These are phyloP conservation scores for Bombus soroeensis DNA, from an alignment of 1,140 invertebrate species.

Conservation along the genomic window DNA sequence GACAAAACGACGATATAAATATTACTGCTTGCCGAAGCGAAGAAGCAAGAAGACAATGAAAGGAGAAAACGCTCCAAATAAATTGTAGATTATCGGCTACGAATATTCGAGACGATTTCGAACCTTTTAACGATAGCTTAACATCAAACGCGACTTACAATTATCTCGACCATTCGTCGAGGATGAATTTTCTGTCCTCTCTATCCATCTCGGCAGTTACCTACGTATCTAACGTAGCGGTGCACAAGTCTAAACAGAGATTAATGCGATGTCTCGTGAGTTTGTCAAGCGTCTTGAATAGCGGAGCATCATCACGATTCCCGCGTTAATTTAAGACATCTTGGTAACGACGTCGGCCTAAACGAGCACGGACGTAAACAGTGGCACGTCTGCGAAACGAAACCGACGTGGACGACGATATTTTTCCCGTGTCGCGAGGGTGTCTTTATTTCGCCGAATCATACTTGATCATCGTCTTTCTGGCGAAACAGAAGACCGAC, in stretches of 20 bases:
- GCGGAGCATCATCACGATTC: neutral
- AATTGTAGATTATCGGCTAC: too few relatives aligned
- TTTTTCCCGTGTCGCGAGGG: neutral
- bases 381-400: neutral
- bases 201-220: neutral
- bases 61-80: too few relatives aligned
- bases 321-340: constrained; percentile 3
- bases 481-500: neutral
- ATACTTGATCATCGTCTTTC: constrained; percentile 32
- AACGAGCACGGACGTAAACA: neutral
- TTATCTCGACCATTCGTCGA: too few relatives aligned
- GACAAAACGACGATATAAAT: too few relatives aligned
- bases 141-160: neutral
- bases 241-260: neutral
- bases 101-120: neutral
- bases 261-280: neutral
- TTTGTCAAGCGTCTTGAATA: neutral
- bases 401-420: neutral
- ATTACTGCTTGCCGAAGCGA: too few relatives aligned
- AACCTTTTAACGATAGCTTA: neutral
- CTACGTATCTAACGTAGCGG: neutral
- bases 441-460: constrained; percentile 26
- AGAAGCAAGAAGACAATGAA: too few relatives aligned
- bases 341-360: neutral
- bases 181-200: neutral